Evolutionary conservation across 2,797 vertebrate species (phyloP), one percentile per base, ranked within the genome.

Genomic region (Sebastes taczanowskii): DNA sequence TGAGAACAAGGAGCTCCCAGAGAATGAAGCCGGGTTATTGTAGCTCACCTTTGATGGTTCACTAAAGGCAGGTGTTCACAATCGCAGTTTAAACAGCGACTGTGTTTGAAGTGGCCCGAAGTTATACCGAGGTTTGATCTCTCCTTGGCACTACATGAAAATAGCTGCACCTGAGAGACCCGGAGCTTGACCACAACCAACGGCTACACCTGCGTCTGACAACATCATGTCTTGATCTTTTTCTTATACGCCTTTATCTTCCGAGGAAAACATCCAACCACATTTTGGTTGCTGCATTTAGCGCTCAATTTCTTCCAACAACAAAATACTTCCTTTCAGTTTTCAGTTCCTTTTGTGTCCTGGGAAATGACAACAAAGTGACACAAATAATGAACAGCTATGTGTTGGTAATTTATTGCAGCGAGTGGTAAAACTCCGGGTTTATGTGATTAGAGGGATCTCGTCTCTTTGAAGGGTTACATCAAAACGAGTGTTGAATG

Each of bases 21-120:
- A 74, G 88, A 81, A 81, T 89, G 34, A 38, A 25, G 71, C 29
- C 0, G 49, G 59, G 60, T 82, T 80, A 55, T 62, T 65, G 71
- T 61, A 18, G 75, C 80, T 87, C 86, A 83, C 87, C 88, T 94
- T 88, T 88, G 88, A 91, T 78, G 81, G 67, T 29, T 71, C 74
- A 84, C 71, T 80, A 11, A 74, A 85, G 84, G 89, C 92, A 93
- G 93, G 90, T 94, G 92, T 84, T 84, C 85, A 84, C 87, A 53
- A 83, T 88, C 83, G 35, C 79, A 80, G 84, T 80, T 83, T 83
- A 77, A 91, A 87, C 78, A 80, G 4, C 14, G 3, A 5, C 32
- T 32, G 11, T 20, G 83, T 92, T 93, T 92, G 91, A 92, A 88
- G 93, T 91, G 85, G 86, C 73, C 46, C 80, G 4, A 52, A 59